Percentiles rank a stretch among this genome's conserved stretches.
Conservation (phyloP, 2,888 invertebrate genomes). For the Melangyna quadrimaculata region DNA sequence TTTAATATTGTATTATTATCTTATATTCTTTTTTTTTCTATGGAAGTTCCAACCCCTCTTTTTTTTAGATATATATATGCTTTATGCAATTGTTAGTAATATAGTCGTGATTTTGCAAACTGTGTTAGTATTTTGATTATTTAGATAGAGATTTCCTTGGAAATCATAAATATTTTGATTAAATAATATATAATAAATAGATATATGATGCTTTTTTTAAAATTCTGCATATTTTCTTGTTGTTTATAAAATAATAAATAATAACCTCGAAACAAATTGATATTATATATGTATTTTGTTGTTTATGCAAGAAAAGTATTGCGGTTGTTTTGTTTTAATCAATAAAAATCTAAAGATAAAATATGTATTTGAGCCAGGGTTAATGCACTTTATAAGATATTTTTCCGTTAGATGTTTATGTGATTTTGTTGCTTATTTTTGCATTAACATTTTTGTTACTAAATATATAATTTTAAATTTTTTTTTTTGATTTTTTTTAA, state of each 20-base stretch:
- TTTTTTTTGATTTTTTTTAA: conserved; percentile 55
- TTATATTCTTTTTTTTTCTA: conserved; percentile 39
- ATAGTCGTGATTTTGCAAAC: conserved; percentile 34
- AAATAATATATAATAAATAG: conserved; percentile 29
- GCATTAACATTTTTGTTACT: not conserved
- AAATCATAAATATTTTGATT: conserved; percentile 12
- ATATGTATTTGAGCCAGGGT: not conserved
- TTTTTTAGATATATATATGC: conserved; percentile 61
- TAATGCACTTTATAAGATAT: not conserved
- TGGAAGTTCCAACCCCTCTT: conserved; percentile 57
- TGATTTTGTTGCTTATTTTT: not conserved
- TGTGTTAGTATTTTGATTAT: conserved; percentile 39
- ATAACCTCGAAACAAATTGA: conserved; percentile 25
- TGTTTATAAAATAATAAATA: not conserved
- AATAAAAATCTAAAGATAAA: not conserved
- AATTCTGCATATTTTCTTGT: conserved; percentile 38
- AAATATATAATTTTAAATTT: not conserved
- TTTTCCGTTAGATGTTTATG: not conserved
- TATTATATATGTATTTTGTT: conserved; percentile 37
- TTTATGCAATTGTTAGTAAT: conserved; percentile 71
- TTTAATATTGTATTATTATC: not conserved
- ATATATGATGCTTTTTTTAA: conserved; percentile 45
- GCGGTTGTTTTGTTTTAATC: too few species aligned
- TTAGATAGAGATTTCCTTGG: not conserved
- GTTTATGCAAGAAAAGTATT: not conserved